Conservation (phyloP, 2,113 vertebrate genomes). For the Fukomys damarensis region DNA sequence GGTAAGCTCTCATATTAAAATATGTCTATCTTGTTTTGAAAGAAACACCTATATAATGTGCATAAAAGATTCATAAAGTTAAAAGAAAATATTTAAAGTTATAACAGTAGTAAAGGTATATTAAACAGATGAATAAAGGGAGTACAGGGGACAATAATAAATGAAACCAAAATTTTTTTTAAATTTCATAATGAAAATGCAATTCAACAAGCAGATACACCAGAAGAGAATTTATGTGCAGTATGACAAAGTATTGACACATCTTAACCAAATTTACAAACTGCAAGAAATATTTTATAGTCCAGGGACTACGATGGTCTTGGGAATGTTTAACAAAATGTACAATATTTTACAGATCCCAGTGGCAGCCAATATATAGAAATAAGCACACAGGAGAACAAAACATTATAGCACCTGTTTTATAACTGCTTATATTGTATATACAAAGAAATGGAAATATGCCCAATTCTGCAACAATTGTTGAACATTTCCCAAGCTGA, state of each 20-base stretch:
- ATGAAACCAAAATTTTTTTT: not conserved
- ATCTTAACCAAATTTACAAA: conserved; percentile 2
- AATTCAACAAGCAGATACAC: not conserved
- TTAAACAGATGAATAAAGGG: not conserved
- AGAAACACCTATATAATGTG: not conserved
- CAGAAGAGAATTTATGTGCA: not conserved
- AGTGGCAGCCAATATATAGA: conserved; percentile 26
- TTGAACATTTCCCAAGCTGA: not conserved
- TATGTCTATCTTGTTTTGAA: not conserved
- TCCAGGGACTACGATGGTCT: not conserved
- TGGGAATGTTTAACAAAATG: conserved; percentile 26
- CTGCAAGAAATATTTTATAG: conserved; percentile 1
- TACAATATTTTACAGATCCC: not conserved
- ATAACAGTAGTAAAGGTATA: not conserved
- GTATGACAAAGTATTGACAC: not conserved
- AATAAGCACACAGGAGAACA: not conserved
- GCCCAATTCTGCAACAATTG: not conserved
- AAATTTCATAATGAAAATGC: conserved; percentile 19
- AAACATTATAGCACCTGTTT: conserved; percentile 18
- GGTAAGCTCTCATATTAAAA: not conserved
- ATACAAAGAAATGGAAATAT: not conserved
- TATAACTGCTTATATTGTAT: not conserved
- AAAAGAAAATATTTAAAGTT: conserved; percentile 16
- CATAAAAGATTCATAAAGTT: not conserved
- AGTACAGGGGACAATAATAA: not conserved